Evolutionary conservation across 2,888 invertebrate genomes (phyloP).

Genomic region (Formica aserva): DNA sequence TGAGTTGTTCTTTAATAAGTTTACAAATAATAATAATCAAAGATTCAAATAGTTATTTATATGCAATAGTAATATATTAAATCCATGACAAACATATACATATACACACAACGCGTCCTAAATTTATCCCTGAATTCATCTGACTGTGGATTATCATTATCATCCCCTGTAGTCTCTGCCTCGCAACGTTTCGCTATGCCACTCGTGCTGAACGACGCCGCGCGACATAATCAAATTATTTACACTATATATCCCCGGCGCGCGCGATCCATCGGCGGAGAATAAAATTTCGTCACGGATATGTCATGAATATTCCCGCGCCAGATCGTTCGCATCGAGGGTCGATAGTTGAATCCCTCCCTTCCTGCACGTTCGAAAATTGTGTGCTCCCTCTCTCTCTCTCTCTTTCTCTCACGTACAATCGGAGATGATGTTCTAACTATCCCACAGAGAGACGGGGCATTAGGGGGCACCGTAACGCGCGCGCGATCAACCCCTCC

Average conservation of each 20-base stretch:
- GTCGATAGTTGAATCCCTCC: constrained; percentile 57
- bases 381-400: constrained; percentile 54
- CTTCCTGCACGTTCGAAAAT: constrained; percentile 62
- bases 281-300: constrained; percentile 67
- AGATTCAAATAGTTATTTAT: not conserved
- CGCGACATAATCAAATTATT: constrained; percentile 50
- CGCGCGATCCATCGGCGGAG: constrained; percentile 53
- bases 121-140: constrained; percentile 41
- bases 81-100: not conserved
- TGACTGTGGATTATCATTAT: constrained; percentile 31
- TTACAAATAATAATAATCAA: not conserved
- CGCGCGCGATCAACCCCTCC: constrained; percentile 64
- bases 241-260: constrained; percentile 42
- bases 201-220: constrained; percentile 34
- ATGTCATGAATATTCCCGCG: constrained; percentile 68
- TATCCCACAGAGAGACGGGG: constrained; percentile 81
- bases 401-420: constrained; percentile 16
- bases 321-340: constrained; percentile 65
- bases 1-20: not conserved
- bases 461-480: constrained; percentile 76
- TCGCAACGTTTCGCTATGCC: constrained; percentile 45
- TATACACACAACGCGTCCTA: not conserved
- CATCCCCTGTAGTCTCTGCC: constrained; percentile 2
- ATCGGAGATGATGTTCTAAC: constrained; percentile 80
- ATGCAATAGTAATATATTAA: not conserved